Percentiles rank a stretch among this genome's conserved stretches.
Conservation (phyloP, 2,113 vertebrate species). For the Sapajus apella region DNA sequence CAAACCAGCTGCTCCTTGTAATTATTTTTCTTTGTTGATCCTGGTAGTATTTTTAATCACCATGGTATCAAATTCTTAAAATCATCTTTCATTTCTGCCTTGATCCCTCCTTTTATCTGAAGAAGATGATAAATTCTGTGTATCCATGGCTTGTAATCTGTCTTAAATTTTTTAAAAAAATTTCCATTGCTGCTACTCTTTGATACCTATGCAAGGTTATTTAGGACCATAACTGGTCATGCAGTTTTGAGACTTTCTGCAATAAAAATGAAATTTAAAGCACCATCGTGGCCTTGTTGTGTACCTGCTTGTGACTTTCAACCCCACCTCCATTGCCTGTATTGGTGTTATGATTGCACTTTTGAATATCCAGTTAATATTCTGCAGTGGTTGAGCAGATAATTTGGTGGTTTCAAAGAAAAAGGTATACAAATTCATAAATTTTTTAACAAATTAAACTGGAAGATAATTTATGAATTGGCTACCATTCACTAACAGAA, state of each 20-base stretch:
- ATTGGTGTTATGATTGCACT: neutral
- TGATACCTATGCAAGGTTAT: constrained; percentile 41
- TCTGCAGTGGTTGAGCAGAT: neutral
- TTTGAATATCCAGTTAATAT: neutral
- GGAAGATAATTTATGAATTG: constrained; percentile 5
- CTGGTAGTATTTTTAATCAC: constrained; percentile 30
- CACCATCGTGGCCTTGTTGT: neutral
- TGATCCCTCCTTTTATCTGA: neutral
- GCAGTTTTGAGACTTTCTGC: constrained; percentile 19
- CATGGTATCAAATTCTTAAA: neutral
- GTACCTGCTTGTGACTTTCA: neutral
- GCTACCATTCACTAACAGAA: neutral
- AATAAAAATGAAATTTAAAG: constrained; percentile 31
- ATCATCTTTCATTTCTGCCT: neutral
- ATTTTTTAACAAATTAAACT: constrained; percentile 30
- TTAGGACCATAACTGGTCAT: neutral
- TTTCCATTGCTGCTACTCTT: neutral
- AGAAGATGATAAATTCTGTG: neutral
- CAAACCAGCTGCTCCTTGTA: neutral
- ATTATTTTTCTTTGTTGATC: constrained; percentile 24
- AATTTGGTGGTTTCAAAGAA: neutral
- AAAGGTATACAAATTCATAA: neutral
- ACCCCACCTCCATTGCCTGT: no score
- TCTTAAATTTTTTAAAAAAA: neutral
- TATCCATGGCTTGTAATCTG: neutral